phyloP scores from a whole-genome alignment of 2,113 vertebrate genomes.

The Sorex araneus region DNA sequence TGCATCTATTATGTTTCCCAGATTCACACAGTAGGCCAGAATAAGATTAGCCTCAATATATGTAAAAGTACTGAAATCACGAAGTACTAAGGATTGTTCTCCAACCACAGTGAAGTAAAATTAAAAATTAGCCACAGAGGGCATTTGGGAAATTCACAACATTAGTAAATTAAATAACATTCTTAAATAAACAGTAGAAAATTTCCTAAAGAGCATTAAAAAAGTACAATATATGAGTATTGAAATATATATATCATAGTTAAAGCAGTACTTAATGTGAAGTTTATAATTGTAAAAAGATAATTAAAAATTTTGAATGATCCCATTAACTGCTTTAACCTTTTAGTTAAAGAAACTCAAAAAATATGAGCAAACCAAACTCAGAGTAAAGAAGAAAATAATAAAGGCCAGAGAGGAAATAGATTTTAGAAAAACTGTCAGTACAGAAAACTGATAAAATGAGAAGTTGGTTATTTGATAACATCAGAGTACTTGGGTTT shows the following conservation, averaged over 20 bases:
- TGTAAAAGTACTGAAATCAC: not conserved
- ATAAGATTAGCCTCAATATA: not conserved
- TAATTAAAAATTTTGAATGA: not conserved
- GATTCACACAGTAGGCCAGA: not conserved
- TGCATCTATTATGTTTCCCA: not conserved
- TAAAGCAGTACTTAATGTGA: not conserved
- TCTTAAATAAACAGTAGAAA: conserved; percentile 47
- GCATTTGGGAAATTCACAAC: not conserved
- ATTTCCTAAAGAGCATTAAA: conserved; percentile 27
- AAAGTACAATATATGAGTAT: not conserved
- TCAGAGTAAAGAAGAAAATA: conserved; percentile 18
- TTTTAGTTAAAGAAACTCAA: not conserved
- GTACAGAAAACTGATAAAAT: not conserved
- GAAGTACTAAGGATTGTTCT: not conserved
- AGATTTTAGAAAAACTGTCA: not conserved
- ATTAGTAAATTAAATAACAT: not conserved
- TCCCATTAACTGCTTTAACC: too few species aligned
- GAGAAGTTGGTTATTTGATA: conserved; percentile 6
- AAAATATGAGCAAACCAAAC: not conserved
- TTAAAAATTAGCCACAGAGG: conserved; percentile 28
- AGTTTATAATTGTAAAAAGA: not conserved
- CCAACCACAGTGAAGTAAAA: conserved; percentile 2
- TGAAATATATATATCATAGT: not conserved
- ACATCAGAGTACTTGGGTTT: not conserved
- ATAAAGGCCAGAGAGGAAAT: not conserved